These are phyloP conservation scores for Cryptocheilus praepositus DNA, from an alignment of 2,888 invertebrate genomes.

Conservation along the genomic window DNA sequence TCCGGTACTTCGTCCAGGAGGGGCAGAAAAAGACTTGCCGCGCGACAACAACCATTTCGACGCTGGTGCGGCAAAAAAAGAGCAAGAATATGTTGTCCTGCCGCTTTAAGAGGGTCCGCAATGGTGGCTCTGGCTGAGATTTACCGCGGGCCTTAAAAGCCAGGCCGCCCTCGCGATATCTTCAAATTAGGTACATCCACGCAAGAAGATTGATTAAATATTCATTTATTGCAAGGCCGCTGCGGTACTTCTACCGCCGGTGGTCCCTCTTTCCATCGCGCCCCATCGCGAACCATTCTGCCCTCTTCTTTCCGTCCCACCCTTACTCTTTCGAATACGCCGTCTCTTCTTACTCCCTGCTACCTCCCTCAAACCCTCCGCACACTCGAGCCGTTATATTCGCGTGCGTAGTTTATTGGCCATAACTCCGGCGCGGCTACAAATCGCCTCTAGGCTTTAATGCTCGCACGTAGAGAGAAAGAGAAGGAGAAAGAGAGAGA, in stretches of 20 bases:
- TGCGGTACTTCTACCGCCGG: constrained; percentile 18
- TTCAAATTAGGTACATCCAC: constrained; percentile 66
- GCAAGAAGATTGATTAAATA: constrained; percentile 71
- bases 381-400: constrained; percentile 53
- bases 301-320: neutral
- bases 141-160: constrained; percentile 45
- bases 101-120: no score
- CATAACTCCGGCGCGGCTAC: constrained; percentile 67
- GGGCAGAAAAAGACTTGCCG: no score
- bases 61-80: no score
- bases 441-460: constrained; percentile 62
- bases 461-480: constrained; percentile 26
- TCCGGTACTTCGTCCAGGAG: no score
- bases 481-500: neutral
- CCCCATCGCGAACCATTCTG: no score
- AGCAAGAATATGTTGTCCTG: no score
- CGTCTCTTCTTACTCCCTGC: neutral
- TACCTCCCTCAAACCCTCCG: constrained; percentile 11
- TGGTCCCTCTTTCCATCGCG: constrained; percentile 13
- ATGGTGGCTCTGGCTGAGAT: constrained; percentile 31
- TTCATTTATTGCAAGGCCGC: constrained; percentile 64
- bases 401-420: constrained; percentile 69
- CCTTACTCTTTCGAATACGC: neutral
- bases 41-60: no score
- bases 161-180: constrained; percentile 44